These are phyloP conservation scores for Periophthalmodon schlosseri DNA, from an alignment of 2,113 vertebrate genomes.

Conservation along the genomic window DNA sequence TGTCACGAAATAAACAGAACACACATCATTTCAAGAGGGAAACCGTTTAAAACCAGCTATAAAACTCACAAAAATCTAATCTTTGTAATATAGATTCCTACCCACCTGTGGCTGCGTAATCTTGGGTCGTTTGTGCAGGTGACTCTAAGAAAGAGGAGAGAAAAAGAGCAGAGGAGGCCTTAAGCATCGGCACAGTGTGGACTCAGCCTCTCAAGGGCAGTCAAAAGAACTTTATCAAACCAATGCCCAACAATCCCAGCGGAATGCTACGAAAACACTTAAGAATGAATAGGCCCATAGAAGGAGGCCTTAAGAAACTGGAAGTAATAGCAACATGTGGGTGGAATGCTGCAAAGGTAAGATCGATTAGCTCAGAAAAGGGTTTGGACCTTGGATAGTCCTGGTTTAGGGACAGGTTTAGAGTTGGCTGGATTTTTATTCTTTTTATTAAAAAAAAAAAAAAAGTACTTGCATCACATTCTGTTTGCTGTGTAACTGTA, in stretches of 20 bases:
- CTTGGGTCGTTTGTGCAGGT: slow-evolving; percentile 89
- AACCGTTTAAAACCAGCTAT: too few relatives aligned
- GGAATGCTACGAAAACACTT: background rate
- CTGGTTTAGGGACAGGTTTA: background rate
- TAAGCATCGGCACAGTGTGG: slow-evolving; percentile 7
- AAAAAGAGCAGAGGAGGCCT: slow-evolving; percentile 26
- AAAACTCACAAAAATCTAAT: too few relatives aligned
- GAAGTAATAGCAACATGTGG: background rate
- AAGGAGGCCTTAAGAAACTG: background rate
- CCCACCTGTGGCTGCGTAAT: slow-evolving; percentile 83
- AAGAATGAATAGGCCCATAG: background rate
- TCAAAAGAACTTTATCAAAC: slow-evolving; percentile 11
- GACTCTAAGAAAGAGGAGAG: slow-evolving; percentile 78
- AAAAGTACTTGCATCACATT: background rate
- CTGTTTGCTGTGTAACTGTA: background rate
- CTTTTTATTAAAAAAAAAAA: background rate
- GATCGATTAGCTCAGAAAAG: background rate
- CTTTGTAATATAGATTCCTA: background rate
- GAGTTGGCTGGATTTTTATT: background rate
- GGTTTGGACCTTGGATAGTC: slow-evolving; percentile 3
- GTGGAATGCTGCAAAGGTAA: background rate
- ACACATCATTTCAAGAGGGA: too few relatives aligned
- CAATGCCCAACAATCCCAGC: background rate
- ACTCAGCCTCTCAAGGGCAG: slow-evolving; percentile 9
- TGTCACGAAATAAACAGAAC: too few relatives aligned